Evolutionary conservation across 2,113 vertebrate species (phyloP).

Genomic region (Zosterops japonicus): DNA sequence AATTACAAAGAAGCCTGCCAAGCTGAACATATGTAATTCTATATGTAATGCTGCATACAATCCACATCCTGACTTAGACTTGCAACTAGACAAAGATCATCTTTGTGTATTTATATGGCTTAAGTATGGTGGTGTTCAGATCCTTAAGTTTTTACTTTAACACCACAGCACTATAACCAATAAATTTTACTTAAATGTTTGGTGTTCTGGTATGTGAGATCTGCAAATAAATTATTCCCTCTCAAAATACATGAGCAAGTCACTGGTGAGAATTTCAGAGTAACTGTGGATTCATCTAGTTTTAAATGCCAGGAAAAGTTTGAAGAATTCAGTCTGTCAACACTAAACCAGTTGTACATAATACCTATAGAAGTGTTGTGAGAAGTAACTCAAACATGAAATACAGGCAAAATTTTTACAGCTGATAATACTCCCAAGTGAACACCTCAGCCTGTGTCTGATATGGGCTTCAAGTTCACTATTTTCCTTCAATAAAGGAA

Average conservation of each 20-base stretch:
- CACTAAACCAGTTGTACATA: background rate
- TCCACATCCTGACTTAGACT: background rate
- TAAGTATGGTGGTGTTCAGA: background rate
- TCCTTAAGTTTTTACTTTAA: background rate
- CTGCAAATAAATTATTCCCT: background rate
- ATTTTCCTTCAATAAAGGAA: background rate
- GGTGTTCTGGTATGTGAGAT: background rate
- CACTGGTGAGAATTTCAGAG: background rate
- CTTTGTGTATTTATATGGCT: background rate
- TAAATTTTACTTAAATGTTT: background rate
- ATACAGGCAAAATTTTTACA: background rate
- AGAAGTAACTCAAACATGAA: background rate
- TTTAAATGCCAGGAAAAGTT: background rate
- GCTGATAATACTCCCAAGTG: background rate
- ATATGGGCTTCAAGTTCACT: background rate
- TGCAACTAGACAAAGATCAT: constrained; percentile 38
- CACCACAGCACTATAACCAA: background rate
- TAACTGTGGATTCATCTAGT: background rate
- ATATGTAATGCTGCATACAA: constrained; percentile 3
- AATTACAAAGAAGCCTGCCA: background rate
- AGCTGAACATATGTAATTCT: constrained; percentile 44
- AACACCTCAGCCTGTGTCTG: background rate
- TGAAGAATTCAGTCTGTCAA: background rate
- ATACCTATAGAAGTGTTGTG: background rate
- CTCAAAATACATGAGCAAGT: background rate